phyloP scores from a whole-genome alignment of 2,113 vertebrate species.

The Apteryx mantelli region DNA sequence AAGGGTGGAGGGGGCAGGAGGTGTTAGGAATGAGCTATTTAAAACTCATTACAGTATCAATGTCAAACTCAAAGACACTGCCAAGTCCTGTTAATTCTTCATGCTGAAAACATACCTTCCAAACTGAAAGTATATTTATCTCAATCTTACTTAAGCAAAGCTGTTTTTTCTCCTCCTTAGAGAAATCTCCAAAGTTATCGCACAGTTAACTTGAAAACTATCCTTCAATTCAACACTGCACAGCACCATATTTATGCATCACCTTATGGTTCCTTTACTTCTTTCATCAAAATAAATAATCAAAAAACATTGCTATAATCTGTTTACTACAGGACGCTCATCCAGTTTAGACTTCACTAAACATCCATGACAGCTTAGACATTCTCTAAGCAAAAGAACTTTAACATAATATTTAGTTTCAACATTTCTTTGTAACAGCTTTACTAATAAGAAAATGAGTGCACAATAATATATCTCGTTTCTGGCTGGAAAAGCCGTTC shows the following conservation, averaged over 20 bases:
- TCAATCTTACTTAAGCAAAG: neutral
- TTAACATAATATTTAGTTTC: neutral
- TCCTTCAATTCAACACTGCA: neutral
- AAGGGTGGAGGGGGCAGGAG: neutral
- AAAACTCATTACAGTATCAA: slow-evolving; percentile 28
- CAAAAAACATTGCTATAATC: slow-evolving; percentile 9
- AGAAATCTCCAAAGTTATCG: neutral
- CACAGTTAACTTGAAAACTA: neutral
- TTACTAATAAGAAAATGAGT: neutral
- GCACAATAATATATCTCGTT: neutral
- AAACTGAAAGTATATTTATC: neutral
- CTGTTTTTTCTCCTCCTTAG: neutral
- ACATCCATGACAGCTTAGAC: neutral
- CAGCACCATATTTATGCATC: neutral
- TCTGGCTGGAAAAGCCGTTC: neutral
- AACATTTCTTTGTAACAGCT: neutral
- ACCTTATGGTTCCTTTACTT: neutral
- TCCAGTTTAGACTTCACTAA: slow-evolving; percentile 36
- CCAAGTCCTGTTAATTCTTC: slow-evolving; percentile 23
- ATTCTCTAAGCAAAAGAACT: neutral
- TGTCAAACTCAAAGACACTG: slow-evolving; percentile 41
- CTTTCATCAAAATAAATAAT: neutral
- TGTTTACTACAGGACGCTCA: slow-evolving; percentile 23
- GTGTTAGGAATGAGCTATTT: slow-evolving; percentile 18
- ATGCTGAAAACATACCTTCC: neutral